Conservation (phyloP, 2,888 invertebrate genomes). For the Anticlea derivata region DNA sequence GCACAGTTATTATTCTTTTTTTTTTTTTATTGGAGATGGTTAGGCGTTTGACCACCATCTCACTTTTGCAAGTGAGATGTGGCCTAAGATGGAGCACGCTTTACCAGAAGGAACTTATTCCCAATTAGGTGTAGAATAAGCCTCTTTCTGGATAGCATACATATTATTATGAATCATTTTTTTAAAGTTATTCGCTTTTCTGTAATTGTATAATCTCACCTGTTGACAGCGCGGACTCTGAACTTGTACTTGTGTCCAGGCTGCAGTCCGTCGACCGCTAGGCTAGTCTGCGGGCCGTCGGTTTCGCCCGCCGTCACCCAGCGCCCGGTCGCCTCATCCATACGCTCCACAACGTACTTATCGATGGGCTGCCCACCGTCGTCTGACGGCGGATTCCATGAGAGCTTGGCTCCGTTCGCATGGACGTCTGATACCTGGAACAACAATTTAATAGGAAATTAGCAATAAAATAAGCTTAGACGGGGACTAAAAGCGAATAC, state of each 20-base stretch:
- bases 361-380: constrained; percentile 97
- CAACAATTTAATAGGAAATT: too few species aligned
- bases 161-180: too few species aligned
- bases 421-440: constrained; percentile 90
- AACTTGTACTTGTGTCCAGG: constrained; percentile 99
- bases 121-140: too few species aligned
- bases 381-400: constrained; percentile 97
- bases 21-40: too few species aligned
- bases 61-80: too few species aligned
- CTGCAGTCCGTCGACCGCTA: constrained; percentile 92
- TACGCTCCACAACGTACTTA: constrained; percentile 96
- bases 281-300: constrained; percentile 90
- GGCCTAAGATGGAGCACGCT: too few species aligned
- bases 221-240: constrained; percentile 97
- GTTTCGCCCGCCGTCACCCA: constrained; percentile 98
- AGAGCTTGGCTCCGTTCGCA: constrained; percentile 94
- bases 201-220: constrained; percentile 69
- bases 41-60: too few species aligned
- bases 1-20: too few species aligned
- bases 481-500: too few species aligned
- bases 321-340: constrained; percentile 96
- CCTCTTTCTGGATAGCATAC: too few species aligned
- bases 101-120: too few species aligned
- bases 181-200: too few species aligned
- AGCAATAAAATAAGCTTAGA: not conserved